Percentiles rank a stretch among this genome's conserved stretches.
Conservation (phyloP, 1,140 invertebrate species). For the Lepidurus couesii region DNA sequence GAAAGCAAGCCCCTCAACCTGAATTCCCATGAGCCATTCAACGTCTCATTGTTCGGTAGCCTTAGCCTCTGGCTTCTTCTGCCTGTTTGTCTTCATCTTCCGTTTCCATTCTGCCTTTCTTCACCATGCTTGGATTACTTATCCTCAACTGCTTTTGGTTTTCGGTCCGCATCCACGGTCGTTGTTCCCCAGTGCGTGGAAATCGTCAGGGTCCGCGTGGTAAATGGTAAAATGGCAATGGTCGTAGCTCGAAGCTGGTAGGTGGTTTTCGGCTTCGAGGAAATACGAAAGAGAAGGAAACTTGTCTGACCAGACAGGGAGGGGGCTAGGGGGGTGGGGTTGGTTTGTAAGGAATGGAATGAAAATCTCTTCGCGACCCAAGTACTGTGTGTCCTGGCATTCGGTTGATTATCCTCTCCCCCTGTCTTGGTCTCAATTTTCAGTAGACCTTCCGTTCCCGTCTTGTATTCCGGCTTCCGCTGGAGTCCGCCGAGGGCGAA, state of each 20-base stretch:
- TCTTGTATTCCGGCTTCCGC: conserved; percentile 12
- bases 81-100: conserved; percentile 8
- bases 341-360: neutral
- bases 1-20: conserved; percentile 10
- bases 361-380: conserved; percentile 21
- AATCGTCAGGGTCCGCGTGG: conserved; percentile 1
- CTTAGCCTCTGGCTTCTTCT: neutral
- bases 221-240: neutral
- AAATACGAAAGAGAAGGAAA: neutral
- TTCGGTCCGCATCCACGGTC: conserved; percentile 6
- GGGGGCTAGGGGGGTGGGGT: neutral
- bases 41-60: neutral
- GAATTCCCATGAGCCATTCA: conserved; percentile 6
- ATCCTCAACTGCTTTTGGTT: conserved; percentile 2
- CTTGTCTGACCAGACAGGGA: neutral
- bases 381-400: neutral
- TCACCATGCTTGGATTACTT: conserved; percentile 14
- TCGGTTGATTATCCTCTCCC: conserved; percentile 5
- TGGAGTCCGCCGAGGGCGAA: conserved; percentile 15
- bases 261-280: conserved; percentile 1
- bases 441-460: conserved; percentile 2
- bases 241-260: neutral
- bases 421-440: conserved; percentile 14
- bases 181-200: conserved; percentile 3
- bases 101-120: conserved; percentile 4